Evolutionary conservation across 2,113 vertebrate species (phyloP).

Genomic region (Coregonus clupeaformis): DNA sequence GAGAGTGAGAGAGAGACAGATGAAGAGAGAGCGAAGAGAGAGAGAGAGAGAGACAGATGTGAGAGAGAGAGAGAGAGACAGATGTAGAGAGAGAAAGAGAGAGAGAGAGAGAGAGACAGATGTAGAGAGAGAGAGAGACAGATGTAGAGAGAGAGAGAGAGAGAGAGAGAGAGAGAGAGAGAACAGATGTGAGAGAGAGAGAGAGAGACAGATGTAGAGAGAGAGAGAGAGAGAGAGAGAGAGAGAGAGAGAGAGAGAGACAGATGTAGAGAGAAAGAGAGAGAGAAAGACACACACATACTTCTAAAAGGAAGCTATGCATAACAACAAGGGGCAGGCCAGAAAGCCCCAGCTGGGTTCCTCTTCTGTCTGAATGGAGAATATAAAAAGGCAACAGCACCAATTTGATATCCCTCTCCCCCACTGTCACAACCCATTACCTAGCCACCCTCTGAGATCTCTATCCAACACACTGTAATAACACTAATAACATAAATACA

Average conservation of each 20-base stretch:
- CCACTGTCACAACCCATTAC: slow-evolving; percentile 57
- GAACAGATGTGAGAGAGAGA: neutral
- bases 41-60: no score
- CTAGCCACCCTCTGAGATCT: slow-evolving; percentile 19
- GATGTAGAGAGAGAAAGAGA: neutral
- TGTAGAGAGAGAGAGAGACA: neutral
- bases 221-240: neutral
- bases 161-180: neutral
- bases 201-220: neutral
- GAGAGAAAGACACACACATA: neutral
- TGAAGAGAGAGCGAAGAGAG: neutral
- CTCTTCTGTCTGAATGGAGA: neutral
- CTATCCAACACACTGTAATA: slow-evolving; percentile 21
- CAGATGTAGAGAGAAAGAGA: neutral
- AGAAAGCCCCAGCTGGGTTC: slow-evolving; percentile 59
- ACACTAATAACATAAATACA: slow-evolving; percentile 46
- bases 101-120: neutral
- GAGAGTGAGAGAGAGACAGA: neutral
- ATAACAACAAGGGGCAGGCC: slow-evolving; percentile 62
- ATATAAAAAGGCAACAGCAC: neutral
- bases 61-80: neutral
- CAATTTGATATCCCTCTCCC: slow-evolving; percentile 47
- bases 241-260: neutral
- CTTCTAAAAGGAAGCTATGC: slow-evolving; percentile 63
- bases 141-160: no score